Evolutionary conservation across 2,888 invertebrate species (phyloP).

Genomic region (Dryobotodes eremita): DNA sequence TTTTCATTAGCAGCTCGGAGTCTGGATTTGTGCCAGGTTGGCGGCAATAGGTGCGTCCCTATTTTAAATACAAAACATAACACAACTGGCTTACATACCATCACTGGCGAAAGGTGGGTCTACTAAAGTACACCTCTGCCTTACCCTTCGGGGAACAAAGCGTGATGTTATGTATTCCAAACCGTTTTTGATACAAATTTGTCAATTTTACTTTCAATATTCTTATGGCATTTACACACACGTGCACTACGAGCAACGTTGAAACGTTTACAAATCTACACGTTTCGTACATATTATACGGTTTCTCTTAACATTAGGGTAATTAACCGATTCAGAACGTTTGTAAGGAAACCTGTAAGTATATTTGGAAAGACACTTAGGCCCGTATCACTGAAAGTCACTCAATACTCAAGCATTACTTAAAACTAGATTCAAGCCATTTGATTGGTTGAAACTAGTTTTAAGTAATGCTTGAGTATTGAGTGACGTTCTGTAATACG

Average conservation of each 20-base stretch:
- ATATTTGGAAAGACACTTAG: constrained; percentile 46
- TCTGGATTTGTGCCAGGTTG: neutral
- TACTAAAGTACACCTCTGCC: neutral
- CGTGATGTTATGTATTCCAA: neutral
- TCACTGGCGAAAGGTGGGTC: neutral
- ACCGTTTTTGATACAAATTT: neutral
- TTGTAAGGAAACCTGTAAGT: constrained; percentile 24
- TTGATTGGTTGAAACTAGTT: too few relatives aligned
- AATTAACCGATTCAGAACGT: constrained; percentile 33
- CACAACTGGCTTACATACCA: neutral
- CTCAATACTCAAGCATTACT: too few relatives aligned
- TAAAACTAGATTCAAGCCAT: too few relatives aligned
- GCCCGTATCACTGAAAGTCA: too few relatives aligned
- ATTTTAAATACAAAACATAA: neutral
- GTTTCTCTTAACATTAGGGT: constrained; percentile 44
- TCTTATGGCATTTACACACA: constrained; percentile 9
- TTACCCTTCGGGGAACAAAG: neutral
- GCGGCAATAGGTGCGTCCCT: neutral
- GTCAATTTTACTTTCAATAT: constrained; percentile 6
- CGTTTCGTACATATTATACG: constrained; percentile 5
- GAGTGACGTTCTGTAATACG: too few relatives aligned
- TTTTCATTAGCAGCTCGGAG: neutral
- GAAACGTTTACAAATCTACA: constrained; percentile 28
- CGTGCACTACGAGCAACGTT: constrained; percentile 13
- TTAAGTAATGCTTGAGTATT: too few relatives aligned